Evolutionary conservation across 2,797 vertebrate species (phyloP), one percentile per base, ranked within the genome.

Genomic region (Hapalemur alaotrensis): DNA sequence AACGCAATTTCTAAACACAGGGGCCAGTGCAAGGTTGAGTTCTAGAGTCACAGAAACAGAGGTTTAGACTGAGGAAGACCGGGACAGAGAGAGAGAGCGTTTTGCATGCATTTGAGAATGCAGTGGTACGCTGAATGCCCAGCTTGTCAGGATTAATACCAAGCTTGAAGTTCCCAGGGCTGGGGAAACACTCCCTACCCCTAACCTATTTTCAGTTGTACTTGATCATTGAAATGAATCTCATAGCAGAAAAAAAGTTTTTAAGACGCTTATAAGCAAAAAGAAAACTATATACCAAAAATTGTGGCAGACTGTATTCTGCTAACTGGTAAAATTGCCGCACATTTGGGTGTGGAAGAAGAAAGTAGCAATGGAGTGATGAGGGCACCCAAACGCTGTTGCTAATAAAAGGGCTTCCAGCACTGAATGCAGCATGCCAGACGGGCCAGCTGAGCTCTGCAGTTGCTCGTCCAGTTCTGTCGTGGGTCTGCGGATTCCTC

Each of bases 121-220:
- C 2, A 30, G 13, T 15, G 46, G 32, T 15, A 52, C 0, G 0
- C 0, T 10, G 4, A 52, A 23, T 28, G 13, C n/a, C 25, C 3
- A 8, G 5, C 28, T 3, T 5, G 1, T 20, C 20, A n/a, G 17
- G n/a, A 28, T 20, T 20, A 67, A 3, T n/a, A 32, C n/a, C 2
- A 0, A 38, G 23, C 6, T 50, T 50, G 20, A 23, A 32, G 18
- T 78, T 83, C 90, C 54, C 18, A 38, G 43, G 48, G 46, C 46
- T 25, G 22, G 2, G 6, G 46, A 38, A 81, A 43, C 2, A 4
- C 7, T 30, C 4, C 7, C 7, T 11, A 78, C 5, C 8, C 38
- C 38, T 41, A 13, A 28, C 5, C 38, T 38, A 2, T 23, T 23
- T 67, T 35, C 1, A 38, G 7, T 30, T 1, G 0, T 50, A 30